These are phyloP conservation scores for Cephalopachus bancanus DNA, from an alignment of 2,797 vertebrate genomes.

Conservation along the genomic window DNA sequence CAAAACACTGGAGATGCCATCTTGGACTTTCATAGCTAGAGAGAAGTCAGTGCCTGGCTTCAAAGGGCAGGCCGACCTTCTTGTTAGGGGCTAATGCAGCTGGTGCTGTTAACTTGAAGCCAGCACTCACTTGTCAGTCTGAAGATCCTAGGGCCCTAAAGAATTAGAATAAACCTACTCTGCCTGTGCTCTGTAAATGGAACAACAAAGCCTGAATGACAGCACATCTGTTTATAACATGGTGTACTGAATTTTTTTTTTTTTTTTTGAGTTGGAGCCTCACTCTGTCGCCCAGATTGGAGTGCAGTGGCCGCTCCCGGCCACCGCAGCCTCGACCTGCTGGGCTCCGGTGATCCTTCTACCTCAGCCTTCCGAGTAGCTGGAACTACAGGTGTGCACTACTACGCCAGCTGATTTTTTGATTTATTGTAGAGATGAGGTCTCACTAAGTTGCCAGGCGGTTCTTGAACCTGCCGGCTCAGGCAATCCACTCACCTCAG, in stretches of 20 bases:
- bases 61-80: background rate
- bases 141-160: background rate
- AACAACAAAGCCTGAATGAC: background rate
- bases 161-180: background rate
- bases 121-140: background rate
- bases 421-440: no score
- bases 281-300: no score
- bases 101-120: background rate
- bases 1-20: background rate
- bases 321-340: no score
- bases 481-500: no score
- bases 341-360: no score
- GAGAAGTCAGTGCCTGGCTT: background rate
- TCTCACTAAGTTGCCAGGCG: no score
- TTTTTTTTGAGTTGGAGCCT: no score
- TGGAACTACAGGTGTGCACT: no score
- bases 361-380: no score
- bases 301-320: no score
- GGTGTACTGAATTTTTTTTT: background rate
- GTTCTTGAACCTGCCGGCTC: no score
- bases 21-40: background rate
- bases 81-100: background rate
- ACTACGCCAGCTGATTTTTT: no score
- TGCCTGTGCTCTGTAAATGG: background rate
- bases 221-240: background rate